Evolutionary conservation across 2,888 invertebrate genomes (phyloP), one percentile per base, ranked within the genome.

Genomic region (Andrena trimmerana): DNA sequence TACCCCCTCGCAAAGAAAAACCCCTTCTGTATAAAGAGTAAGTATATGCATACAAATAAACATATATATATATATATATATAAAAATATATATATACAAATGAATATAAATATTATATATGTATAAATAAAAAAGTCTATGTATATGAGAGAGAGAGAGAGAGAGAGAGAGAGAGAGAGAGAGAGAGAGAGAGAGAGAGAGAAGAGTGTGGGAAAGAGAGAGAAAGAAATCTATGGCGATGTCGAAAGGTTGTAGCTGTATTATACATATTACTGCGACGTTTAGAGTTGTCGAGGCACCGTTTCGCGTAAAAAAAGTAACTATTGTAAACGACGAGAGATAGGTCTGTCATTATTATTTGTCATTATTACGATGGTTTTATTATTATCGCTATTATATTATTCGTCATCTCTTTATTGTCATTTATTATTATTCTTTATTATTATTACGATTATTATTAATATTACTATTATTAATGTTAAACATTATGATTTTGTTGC

Each of bases 1-100:
- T 82, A 78, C 88, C 86, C 90, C 89, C 90, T 90, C 91, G 88
- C 90, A 87, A 84, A 86, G 89, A 91, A 91, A 92, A 88, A 90
- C 84, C 90, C 91, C 92, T 92, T 92, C 93, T 93, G 93, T 93
- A 93, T 92, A 93, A 92, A 93, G 90, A 93, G 92, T 93, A 93
- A 93, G 92, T 93, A 93, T 92, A 90, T 86, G 84, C 73, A 83
- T 60, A 87, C 54, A 78, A 48, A 76, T 71, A 79, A 68, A 86
- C 85, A 87, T 62, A 84, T 77, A 77, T 67, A 87, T 78, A 82
- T 65, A 85, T 27, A 27, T 83, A 75, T 74, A 80, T 66, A 69
- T 48, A 76, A 20, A 79, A 54, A 76, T 54, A 79, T 70, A 80
- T 48, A 79, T 59, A 73, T 60, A 69, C 59, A 67, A 36, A 81